Conservation (phyloP, 2,888 invertebrate genomes). For the Brassicogethes aeneus region DNA sequence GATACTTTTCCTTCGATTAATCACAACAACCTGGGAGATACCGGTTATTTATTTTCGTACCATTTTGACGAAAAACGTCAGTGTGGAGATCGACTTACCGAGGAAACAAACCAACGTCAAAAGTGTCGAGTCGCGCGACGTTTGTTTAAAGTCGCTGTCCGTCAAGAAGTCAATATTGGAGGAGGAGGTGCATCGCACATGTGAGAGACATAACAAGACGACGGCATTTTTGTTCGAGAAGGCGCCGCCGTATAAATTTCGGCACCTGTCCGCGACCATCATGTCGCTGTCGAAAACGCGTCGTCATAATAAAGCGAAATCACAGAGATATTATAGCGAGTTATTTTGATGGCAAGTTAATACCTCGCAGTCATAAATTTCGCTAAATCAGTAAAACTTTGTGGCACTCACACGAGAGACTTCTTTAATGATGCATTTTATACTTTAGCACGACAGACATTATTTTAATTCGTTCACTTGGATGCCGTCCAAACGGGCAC, state of each 20-base stretch:
- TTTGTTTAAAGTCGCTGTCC: slow-evolving; percentile 14
- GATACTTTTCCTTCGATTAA: too few species aligned
- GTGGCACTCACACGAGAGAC: slow-evolving; percentile 38
- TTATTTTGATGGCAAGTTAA: slow-evolving; percentile 25
- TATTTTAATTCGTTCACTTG: slow-evolving; percentile 41
- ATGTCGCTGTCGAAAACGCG: slow-evolving; percentile 22
- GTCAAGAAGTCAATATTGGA: slow-evolving; percentile 10
- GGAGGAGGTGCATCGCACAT: slow-evolving; percentile 6
- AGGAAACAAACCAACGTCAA: slow-evolving; percentile 22
- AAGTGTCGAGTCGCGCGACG: slow-evolving; percentile 17
- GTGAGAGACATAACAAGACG: slow-evolving; percentile 20
- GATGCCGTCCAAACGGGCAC: slow-evolving; percentile 34
- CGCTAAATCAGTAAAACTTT: slow-evolving; percentile 38
- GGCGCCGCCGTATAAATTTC: slow-evolving; percentile 24
- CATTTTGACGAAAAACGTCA: too few species aligned
- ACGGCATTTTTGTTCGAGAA: slow-evolving; percentile 15
- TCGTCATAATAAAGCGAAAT: slow-evolving; percentile 20
- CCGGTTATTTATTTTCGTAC: too few species aligned
- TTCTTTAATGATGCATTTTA: slow-evolving; percentile 43
- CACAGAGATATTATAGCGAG: slow-evolving; percentile 15
- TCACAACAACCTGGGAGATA: too few species aligned
- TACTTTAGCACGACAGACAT: slow-evolving; percentile 43
- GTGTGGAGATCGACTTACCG: slow-evolving; percentile 4
- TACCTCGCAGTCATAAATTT: slow-evolving; percentile 34
- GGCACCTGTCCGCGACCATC: slow-evolving; percentile 28